Conservation (phyloP, 2,113 vertebrate species). For the Thunnus maccoyii region DNA sequence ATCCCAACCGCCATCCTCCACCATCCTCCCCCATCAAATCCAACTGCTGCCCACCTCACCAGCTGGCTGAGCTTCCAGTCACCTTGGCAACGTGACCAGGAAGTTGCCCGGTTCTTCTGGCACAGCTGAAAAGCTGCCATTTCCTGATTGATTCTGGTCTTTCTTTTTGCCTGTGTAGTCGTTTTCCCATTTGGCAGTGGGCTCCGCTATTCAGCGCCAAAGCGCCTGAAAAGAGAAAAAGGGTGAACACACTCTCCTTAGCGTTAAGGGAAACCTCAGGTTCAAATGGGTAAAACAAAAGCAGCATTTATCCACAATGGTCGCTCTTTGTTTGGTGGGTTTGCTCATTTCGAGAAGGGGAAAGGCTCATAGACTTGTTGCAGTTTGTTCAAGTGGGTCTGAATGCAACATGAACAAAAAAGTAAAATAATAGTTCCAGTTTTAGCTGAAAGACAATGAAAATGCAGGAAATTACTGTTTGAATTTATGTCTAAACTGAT, state of each 20-base stretch:
- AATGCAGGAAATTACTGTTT: slow-evolving; percentile 32
- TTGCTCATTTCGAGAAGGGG: slow-evolving; percentile 75
- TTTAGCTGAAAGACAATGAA: slow-evolving; percentile 32
- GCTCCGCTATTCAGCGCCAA: slow-evolving; percentile 61
- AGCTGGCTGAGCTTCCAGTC: slow-evolving; percentile 78
- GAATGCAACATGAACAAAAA: slow-evolving; percentile 50
- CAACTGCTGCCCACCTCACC: slow-evolving; percentile 69
- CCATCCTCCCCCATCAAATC: slow-evolving; percentile 38
- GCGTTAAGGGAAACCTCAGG: slow-evolving; percentile 67
- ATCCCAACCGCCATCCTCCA: slow-evolving; percentile 64
- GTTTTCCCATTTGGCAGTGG: slow-evolving; percentile 74
- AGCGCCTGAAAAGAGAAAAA: slow-evolving; percentile 64
- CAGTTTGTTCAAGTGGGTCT: slow-evolving; percentile 66
- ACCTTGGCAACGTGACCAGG: slow-evolving; percentile 81
- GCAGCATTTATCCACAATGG: slow-evolving; percentile 70
- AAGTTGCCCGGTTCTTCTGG: slow-evolving; percentile 81
- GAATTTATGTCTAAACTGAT: neutral
- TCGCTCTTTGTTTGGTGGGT: slow-evolving; percentile 63
- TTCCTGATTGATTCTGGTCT: slow-evolving; percentile 83
- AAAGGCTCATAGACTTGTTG: slow-evolving; percentile 70
- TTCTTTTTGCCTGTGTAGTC: slow-evolving; percentile 71
- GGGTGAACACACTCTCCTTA: slow-evolving; percentile 66
- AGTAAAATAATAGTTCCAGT: slow-evolving; percentile 42
- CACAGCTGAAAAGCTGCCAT: slow-evolving; percentile 81
- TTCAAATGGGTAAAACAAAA: slow-evolving; percentile 79